phyloP scores from a whole-genome alignment of 2,888 invertebrate species.

The Orthonychiurus folsomi region DNA sequence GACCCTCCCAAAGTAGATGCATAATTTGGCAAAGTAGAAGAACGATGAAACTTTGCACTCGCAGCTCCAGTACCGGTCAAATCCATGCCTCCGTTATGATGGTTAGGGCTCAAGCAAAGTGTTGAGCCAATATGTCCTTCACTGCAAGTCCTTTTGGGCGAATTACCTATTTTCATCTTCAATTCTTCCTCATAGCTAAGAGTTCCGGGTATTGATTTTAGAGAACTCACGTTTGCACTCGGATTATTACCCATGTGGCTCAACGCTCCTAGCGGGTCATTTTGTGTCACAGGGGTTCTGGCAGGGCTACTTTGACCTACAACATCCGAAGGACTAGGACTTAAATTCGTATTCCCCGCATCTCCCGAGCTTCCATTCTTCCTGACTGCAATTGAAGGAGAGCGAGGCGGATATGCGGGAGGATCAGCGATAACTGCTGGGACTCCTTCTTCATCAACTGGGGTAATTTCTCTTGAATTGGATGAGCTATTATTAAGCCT shows the following conservation, averaged over 20 bases:
- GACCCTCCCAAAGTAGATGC: constrained; percentile 21
- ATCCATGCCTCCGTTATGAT: constrained; percentile 22
- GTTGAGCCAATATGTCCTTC: constrained; percentile 34
- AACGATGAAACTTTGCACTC: constrained; percentile 36
- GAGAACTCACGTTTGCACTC: not conserved
- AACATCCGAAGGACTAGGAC: not conserved
- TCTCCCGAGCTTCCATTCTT: constrained; percentile 43
- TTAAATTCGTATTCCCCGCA: not conserved
- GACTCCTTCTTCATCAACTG: constrained; percentile 33
- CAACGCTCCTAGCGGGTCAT: constrained; percentile 83
- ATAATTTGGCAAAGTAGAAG: constrained; percentile 39
- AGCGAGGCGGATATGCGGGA: constrained; percentile 16
- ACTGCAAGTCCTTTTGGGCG: constrained; percentile 39
- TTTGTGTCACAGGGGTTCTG: constrained; percentile 77
- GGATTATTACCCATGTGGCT: constrained; percentile 39
- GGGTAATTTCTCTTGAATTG: constrained; percentile 35
- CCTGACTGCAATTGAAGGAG: constrained; percentile 34
- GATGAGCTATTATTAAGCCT: constrained; percentile 20
- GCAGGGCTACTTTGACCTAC: constrained; percentile 45
- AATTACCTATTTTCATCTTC: constrained; percentile 19
- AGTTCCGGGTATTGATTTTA: not conserved
- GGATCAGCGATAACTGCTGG: not conserved
- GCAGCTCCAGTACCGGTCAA: constrained; percentile 18
- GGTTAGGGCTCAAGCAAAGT: not conserved
- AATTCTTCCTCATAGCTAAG: not conserved